Percentiles rank a stretch among this genome's conserved stretches.
Evolutionary conservation across 2,797 vertebrate species (phyloP).

Genomic region (Peromyscus nudipes): DNA sequence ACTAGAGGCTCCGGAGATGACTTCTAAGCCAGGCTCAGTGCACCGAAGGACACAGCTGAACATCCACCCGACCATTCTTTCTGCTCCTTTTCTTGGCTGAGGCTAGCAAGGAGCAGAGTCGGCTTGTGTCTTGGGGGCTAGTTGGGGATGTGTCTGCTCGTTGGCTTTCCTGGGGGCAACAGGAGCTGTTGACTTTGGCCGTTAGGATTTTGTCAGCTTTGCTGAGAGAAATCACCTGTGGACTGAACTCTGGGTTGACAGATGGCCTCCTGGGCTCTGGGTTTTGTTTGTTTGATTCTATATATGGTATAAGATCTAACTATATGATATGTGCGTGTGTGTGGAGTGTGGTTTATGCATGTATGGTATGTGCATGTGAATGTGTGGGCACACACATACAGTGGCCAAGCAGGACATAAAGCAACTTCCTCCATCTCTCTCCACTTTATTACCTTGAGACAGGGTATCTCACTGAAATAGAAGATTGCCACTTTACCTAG

Average conservation of each 20-base stretch:
- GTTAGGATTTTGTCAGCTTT: slow-evolving; percentile 15
- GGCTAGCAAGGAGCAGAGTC: not conserved
- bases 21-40: not conserved
- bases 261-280: not conserved
- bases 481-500: not conserved
- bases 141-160: not conserved
- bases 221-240: not conserved
- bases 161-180: slow-evolving; percentile 25
- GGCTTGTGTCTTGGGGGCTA: not conserved
- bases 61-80: not conserved
- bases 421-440: not conserved
- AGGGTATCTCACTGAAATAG: not conserved
- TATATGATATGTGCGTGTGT: not conserved
- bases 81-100: not conserved
- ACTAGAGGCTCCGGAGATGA: not conserved
- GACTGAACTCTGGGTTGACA: not conserved
- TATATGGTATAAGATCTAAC: not conserved
- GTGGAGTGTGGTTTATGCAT: not conserved
- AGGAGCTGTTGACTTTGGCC: not conserved
- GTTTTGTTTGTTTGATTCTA: not conserved
- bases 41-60: not conserved
- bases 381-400: not conserved
- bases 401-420: not conserved
- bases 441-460: not conserved
- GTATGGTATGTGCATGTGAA: not conserved